Evolutionary conservation across 2,888 invertebrate species (phyloP).

Genomic region (Sarcophaga subvicina): DNA sequence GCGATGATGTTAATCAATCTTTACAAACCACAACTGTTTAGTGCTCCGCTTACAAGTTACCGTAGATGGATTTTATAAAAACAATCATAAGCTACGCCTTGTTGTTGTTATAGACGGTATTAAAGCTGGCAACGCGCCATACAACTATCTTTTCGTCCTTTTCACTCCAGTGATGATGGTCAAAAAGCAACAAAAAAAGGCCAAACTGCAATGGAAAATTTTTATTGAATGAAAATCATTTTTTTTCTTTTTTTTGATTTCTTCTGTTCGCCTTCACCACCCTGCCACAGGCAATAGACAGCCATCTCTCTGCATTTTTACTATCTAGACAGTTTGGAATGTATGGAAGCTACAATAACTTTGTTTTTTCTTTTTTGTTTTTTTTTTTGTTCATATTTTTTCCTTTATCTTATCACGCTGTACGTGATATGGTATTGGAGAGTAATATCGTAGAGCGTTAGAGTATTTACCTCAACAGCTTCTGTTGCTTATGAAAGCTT

Average conservation of each 20-base stretch:
- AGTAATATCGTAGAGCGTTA: background rate
- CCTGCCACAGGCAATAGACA: background rate
- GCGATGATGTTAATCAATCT: conserved; percentile 61
- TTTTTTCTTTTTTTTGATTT: conserved; percentile 32
- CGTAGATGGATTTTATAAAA: conserved; percentile 40
- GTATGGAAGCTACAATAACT: background rate
- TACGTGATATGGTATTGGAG: background rate
- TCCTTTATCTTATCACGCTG: background rate
- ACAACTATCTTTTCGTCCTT: conserved; percentile 40
- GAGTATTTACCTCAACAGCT: background rate
- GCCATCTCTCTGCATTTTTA: background rate
- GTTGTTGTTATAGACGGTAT: background rate
- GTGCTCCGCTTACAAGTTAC: conserved; percentile 59
- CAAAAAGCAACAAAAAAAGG: background rate
- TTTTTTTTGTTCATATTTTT: too few relatives aligned
- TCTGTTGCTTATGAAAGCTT: background rate
- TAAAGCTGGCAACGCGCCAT: conserved; percentile 21
- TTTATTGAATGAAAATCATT: conserved; percentile 61
- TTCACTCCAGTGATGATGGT: background rate
- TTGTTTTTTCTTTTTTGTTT: background rate
- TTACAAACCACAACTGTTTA: conserved; percentile 43
- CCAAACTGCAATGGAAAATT: conserved; percentile 62
- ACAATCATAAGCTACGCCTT: background rate
- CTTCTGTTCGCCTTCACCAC: background rate
- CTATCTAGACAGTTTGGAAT: background rate